These are phyloP conservation scores for Lanistes nyassanus DNA, from an alignment of 1,140 invertebrate species.

Conservation along the genomic window DNA sequence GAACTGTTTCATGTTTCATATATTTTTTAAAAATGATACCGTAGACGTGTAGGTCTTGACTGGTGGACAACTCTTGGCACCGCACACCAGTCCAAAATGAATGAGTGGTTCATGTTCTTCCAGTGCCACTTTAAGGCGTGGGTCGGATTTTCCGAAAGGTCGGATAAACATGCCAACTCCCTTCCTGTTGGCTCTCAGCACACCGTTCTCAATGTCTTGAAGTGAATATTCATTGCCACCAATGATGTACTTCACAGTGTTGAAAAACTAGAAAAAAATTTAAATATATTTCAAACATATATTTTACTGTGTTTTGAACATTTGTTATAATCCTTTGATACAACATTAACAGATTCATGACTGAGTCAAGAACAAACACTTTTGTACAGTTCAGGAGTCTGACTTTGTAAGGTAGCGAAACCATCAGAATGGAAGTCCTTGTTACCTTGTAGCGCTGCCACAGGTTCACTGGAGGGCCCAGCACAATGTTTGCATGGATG, in stretches of 20 bases:
- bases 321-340: too few relatives aligned
- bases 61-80: conserved; percentile 66
- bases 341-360: neutral
- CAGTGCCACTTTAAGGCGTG: conserved; percentile 62
- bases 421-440: neutral
- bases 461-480: conserved; percentile 63
- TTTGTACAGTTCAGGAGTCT: neutral
- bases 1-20: too few relatives aligned
- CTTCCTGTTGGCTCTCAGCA: conserved; percentile 66
- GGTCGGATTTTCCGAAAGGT: conserved; percentile 66
- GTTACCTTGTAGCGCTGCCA: conserved; percentile 68
- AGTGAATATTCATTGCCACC: conserved; percentile 66
- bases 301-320: neutral
- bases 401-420: neutral
- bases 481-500: conserved; percentile 65
- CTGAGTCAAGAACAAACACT: neutral
- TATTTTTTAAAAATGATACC: conserved; percentile 46
- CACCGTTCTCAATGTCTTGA: conserved; percentile 69
- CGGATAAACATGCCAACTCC: conserved; percentile 60
- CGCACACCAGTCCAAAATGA: conserved; percentile 68
- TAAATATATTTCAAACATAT: neutral
- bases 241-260: conserved; percentile 67
- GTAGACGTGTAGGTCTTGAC: conserved; percentile 66
- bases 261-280: conserved; percentile 65
- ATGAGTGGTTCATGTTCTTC: conserved; percentile 65